Percentiles rank a stretch among this genome's conserved stretches.
Evolutionary conservation across 1,140 invertebrate species (phyloP).

Genomic region (Pygmarrhopalites habei): DNA sequence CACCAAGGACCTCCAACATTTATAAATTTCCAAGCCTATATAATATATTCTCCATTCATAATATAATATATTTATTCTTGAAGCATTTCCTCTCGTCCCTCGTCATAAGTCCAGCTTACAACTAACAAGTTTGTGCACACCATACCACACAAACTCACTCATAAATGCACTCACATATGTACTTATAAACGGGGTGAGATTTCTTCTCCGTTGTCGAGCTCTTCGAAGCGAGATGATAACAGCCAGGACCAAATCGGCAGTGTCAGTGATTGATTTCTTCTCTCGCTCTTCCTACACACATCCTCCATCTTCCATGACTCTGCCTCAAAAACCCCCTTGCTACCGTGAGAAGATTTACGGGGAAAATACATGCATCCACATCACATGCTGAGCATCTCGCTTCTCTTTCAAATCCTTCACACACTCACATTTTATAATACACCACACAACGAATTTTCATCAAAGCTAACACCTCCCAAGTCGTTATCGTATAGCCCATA

Average conservation of each 20-base stretch:
- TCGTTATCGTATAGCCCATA: too few species aligned
- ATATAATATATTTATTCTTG: too few species aligned
- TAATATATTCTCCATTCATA: too few species aligned
- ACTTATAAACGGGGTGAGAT: too few species aligned
- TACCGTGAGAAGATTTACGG: slow-evolving; percentile 2
- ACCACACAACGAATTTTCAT: too few species aligned
- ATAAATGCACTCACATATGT: neutral
- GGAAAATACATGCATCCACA: neutral
- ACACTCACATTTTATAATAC: too few species aligned
- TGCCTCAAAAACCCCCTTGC: neutral
- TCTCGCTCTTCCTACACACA: neutral
- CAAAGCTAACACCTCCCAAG: too few species aligned
- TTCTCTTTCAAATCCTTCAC: neutral
- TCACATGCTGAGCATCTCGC: neutral
- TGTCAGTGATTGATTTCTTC: slow-evolving; percentile 34
- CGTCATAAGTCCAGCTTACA: neutral
- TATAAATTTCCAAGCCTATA: too few species aligned
- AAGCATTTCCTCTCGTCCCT: too few species aligned
- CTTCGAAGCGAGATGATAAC: slow-evolving; percentile 15
- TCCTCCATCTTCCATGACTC: neutral
- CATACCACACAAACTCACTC: too few species aligned
- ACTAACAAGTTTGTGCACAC: too few species aligned
- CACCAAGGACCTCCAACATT: too few species aligned
- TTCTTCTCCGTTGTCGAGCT: neutral
- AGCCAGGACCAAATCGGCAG: slow-evolving; percentile 23